Base-by-base conservation (phyloP, 2,797 vertebrate genomes). In the Paratrypauchen microcephalus region DNA sequence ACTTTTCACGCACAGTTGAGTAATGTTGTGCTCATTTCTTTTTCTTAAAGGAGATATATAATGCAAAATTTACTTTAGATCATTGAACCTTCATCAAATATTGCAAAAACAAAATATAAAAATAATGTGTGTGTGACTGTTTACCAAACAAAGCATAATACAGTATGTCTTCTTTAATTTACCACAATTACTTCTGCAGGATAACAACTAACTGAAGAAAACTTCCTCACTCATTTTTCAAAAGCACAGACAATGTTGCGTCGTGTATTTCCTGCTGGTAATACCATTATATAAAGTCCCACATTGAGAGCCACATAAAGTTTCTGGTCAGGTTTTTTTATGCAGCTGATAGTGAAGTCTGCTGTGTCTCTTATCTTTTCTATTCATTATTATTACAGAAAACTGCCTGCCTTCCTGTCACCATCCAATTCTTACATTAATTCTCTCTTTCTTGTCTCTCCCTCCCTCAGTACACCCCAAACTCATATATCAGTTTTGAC, bases 401-500 rank as follows among this genome's bases (percentile, higher is more conserved):
- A 86, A 77, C 76, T 45, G 65, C 59, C 75, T 78, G 21, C 21
- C 39, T 36, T 78, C 59, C 54, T 63, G 71, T 70, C 69, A 66
- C 32, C 41, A 61, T 70, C 65, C 58, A 65, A 15, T 79, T 69
- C 41, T 41, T 63, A 80, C 52, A 72, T 77, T 62, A 76, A 66
- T 70, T 56, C 41, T 45, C 23, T 18, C 56, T 41, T 24, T 68
- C 39, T 54, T 50, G 47, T 28, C 24, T 50, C 19, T 41, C 47
- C 48, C 47, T 39, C 6, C 4, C 70, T 12, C 65, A 76, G 45
- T 63, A 15, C 15, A 76, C 60, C 45, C 68, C 57, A 59, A 70
- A 55, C 71, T 74, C 77, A 78, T 78, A 77, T 74, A 87, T 89
- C 65, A 69, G 57, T 70, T 85, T 71, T 91, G 89, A 92, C 90